These are phyloP conservation scores for Herminia tarsipennalis DNA, from an alignment of 2,888 invertebrate genomes.

Conservation along the genomic window DNA sequence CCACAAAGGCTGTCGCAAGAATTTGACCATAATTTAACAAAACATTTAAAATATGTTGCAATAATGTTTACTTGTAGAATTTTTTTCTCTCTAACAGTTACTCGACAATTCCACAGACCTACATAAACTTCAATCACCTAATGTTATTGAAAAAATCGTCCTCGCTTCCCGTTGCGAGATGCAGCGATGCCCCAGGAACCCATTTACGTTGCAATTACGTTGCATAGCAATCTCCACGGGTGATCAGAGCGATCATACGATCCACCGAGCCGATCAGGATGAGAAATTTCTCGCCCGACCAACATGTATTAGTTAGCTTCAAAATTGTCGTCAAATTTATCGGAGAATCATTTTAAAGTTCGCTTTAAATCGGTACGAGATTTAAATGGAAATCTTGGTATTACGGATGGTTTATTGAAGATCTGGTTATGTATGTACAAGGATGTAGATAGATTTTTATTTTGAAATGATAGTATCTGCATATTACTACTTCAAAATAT, in stretches of 20 bases:
- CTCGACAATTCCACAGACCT: not conserved
- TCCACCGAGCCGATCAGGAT: constrained; percentile 57
- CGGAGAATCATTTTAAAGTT: constrained; percentile 8
- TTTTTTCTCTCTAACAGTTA: not conserved
- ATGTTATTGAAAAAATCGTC: too few species aligned
- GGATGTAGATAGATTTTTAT: too few species aligned
- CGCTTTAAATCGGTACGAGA: not conserved
- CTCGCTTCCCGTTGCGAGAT: too few species aligned
- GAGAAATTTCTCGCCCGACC: constrained; percentile 79
- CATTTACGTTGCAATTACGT: constrained; percentile 52
- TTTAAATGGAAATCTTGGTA: not conserved
- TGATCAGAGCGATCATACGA: constrained; percentile 51
- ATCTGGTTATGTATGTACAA: too few species aligned
- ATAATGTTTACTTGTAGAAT: too few species aligned
- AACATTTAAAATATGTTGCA: too few species aligned
- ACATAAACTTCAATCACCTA: too few species aligned
- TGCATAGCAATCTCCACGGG: constrained; percentile 26
- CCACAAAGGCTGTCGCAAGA: too few species aligned
- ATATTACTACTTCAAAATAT: too few species aligned
- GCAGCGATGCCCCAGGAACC: constrained; percentile 21
- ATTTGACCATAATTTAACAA: too few species aligned
- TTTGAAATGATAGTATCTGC: too few species aligned
- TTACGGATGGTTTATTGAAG: too few species aligned
- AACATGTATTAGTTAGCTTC: constrained; percentile 54
- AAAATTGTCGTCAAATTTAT: constrained; percentile 34